Evolutionary conservation across 2,888 invertebrate species (phyloP).

Genomic region (Reticulitermes lucifugus): DNA sequence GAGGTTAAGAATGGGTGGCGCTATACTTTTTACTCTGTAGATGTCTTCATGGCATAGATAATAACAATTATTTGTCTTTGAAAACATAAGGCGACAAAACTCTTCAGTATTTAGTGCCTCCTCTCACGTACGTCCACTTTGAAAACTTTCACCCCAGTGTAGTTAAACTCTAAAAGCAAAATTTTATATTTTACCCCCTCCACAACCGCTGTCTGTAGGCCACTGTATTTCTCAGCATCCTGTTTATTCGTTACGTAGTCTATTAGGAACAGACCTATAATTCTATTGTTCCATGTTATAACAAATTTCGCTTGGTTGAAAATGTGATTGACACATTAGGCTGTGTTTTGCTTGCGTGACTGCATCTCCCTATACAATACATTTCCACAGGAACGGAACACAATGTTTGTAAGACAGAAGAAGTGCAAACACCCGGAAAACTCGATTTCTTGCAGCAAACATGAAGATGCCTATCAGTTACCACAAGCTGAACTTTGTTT

Average conservation of each 20-base stretch:
- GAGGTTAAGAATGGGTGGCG: no score
- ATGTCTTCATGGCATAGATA: no score
- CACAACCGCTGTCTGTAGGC: no score
- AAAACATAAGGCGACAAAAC: no score
- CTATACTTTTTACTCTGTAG: no score
- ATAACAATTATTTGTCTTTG: no score
- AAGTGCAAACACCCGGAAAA: constrained; percentile 2
- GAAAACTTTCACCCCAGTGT: no score
- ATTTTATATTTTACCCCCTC: no score
- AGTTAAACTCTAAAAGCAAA: no score
- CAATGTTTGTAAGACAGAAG: not conserved
- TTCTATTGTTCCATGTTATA: constrained; percentile 43
- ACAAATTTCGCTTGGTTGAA: constrained; percentile 47
- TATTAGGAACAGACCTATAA: constrained; percentile 39
- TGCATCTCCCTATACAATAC: not conserved
- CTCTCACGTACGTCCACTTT: no score
- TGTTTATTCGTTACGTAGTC: constrained; percentile 12
- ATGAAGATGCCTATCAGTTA: constrained; percentile 17
- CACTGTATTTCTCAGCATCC: not conserved
- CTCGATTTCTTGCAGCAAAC: not conserved
- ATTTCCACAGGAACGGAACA: not conserved
- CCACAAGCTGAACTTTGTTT: not conserved
- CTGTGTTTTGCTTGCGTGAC: constrained; percentile 15
- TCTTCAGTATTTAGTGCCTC: no score
- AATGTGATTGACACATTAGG: constrained; percentile 39